Evolutionary conservation across 2,113 vertebrate species (phyloP), one percentile per base, ranked within the genome.

Genomic region (Antigone vipio): DNA sequence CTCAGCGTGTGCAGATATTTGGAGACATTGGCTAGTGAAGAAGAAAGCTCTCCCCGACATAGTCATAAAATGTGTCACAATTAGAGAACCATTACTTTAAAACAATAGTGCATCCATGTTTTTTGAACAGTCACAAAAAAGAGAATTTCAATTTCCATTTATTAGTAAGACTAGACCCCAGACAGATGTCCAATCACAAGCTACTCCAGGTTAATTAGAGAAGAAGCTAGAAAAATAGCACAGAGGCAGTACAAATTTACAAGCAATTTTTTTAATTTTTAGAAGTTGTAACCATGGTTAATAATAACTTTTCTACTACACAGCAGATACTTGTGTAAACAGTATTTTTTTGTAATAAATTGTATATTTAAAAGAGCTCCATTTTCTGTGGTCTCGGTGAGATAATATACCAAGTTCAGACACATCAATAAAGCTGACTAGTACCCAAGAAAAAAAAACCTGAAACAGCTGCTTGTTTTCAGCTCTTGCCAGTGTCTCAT

Each of bases 381-480:
- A 44, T 94, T 96, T 97, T 71, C 53, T 84, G 30, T 90, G 22
- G 29, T 95, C 6, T 92, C 47, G 96, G 23, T 64, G 63, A 96
- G 85, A 85, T 38, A 83, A 62, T 89, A 69, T n/a, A 83, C 94
- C 10, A 63, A 79, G 67, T 88, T 96, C 83, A 90, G 83, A 80
- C 15, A 56, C 74, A 93, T 90, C 76, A 95, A 79, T 91, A 97
- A 97, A 96, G 96, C 56, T 95, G 87, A 93, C 50, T 64, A 32
- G 72, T 88, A 86, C 22, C 42, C 67, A 88, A 87, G 67, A 85
- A 95, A 93, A 94, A 75, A 50, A 74, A 74, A 72, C 20, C 16
- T 84, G 49, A 94, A 94, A 89, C 53, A 93, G 53, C 71, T 97
- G 53, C 58, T 93, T 95, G 47, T 91, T 97, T 97, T 97, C 94